Evolutionary conservation across 2,888 invertebrate genomes (phyloP).

Genomic region (Polymixis lichenea): DNA sequence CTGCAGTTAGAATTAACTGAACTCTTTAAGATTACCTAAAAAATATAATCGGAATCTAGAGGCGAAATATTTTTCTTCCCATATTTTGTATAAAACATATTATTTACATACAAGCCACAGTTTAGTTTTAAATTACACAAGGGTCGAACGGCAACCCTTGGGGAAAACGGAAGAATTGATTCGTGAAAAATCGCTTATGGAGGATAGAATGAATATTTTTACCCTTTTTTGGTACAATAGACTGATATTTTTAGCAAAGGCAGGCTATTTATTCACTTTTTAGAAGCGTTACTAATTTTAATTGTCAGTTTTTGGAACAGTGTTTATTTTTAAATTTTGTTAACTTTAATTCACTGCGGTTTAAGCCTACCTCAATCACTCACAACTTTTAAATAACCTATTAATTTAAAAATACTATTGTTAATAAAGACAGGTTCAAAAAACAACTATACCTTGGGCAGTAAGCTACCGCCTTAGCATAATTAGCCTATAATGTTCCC

Average conservation of each 20-base stretch:
- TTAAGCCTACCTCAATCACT: too few relatives aligned
- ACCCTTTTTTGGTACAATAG: constrained; percentile 45
- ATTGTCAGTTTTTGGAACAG: constrained; percentile 2
- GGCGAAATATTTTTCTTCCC: background rate
- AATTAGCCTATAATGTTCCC: background rate
- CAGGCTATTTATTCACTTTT: constrained; percentile 39
- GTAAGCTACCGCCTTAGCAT: background rate
- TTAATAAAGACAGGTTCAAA: background rate
- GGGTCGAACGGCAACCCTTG: constrained; percentile 22
- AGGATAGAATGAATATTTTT: constrained; percentile 50
- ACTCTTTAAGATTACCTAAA: too few relatives aligned
- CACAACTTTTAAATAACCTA: background rate
- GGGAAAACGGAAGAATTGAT: constrained; percentile 55
- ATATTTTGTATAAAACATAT: constrained; percentile 15
- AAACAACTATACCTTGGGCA: background rate
- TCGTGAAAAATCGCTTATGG: constrained; percentile 59
- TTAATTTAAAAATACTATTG: background rate
- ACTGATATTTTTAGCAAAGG: constrained; percentile 34
- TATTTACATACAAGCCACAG: constrained; percentile 19
- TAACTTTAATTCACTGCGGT: too few relatives aligned
- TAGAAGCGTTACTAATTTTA: constrained; percentile 31
- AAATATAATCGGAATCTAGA: too few relatives aligned
- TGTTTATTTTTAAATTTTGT: background rate
- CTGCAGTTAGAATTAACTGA: too few relatives aligned
- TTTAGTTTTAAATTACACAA: constrained; percentile 50